Evolutionary conservation across 1,140 invertebrate genomes (phyloP), one percentile per base, ranked within the genome.

Genomic region (Drosophila guanche): DNA sequence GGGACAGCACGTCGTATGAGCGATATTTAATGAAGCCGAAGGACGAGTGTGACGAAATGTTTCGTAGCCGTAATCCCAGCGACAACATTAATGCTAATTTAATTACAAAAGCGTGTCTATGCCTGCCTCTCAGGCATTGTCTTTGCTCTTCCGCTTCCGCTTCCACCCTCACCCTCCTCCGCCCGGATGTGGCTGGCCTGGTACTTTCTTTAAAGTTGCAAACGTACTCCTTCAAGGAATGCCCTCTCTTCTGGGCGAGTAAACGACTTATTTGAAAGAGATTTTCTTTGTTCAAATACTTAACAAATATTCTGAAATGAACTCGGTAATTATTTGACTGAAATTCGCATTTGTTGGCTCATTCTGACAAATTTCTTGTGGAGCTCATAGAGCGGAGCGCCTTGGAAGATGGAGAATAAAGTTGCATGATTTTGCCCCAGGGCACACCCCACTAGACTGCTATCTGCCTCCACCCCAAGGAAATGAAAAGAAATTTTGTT

Each of bases 81-180:
- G 66, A 79, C 63, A 48, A 54, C 62, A 74, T 77, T 80, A 77
- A 83, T 67, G 76, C 81, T 80, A 81, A 86, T 85, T 73, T 80
- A 76, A 83, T 80, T 80, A 73, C 63, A 62, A 76, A 70, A 80
- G 65, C 73, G 66, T 83, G 77, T 79, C 68, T 75, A 53, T 52
- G 57, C 60, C 37, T 66, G 73, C 60, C 55, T 56, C 33, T 51
- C 46, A 43, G 48, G 47, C 61, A 57, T 55, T 55, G 53, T 43
- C 41, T 55, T 7, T 22, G 16, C 33, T 23, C 29, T 53, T 53
- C 29, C 29, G 27, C 27, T 29, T 29, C 29, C 8, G n/a, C 16
- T 20, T 20, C 1, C 16, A 20, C 29, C 33, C 3, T 10, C 33
- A 0, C 6, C 27, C 27, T 29, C 6, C 27, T 29, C 27, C 33